A percentile compares a stretch with the other conserved stretches of the same genome.
Evolutionary conservation across 2,113 vertebrate genomes (phyloP).

Genomic region (Phyllostomus discolor): DNA sequence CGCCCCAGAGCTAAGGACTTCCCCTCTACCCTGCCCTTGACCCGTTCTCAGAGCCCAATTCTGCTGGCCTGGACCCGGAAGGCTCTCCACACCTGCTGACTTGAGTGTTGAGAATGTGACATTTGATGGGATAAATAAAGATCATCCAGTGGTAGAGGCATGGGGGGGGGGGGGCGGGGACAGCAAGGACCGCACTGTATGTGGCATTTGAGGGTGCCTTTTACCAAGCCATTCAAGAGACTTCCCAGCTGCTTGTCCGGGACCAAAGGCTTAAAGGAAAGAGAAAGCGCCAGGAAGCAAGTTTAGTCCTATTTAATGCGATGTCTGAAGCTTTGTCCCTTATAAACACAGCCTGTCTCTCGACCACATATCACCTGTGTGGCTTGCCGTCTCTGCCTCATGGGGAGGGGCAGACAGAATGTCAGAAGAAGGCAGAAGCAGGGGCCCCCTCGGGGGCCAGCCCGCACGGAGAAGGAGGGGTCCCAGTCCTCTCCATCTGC

Average conservation of each 20-base stretch:
- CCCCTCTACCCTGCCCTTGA: neutral
- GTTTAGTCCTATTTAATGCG: constrained; percentile 45
- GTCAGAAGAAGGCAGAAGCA: neutral
- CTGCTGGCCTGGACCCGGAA: neutral
- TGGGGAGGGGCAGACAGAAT: neutral
- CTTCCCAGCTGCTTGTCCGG: neutral
- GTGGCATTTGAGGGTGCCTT: neutral
- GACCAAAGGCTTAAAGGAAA: neutral
- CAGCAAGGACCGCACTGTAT: neutral
- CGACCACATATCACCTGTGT: neutral
- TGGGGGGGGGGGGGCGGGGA: no score
- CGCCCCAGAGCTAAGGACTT: neutral
- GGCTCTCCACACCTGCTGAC: neutral
- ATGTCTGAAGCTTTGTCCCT: neutral
- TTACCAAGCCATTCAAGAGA: neutral
- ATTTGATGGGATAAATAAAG: neutral
- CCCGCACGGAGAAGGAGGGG: neutral
- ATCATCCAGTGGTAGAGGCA: neutral
- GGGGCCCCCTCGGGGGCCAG: neutral
- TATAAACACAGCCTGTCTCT: neutral
- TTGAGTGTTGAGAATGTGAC: neutral
- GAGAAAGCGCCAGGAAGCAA: neutral
- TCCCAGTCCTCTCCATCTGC: neutral
- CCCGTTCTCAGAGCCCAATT: neutral
- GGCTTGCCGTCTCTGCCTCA: neutral